Conservation (phyloP, 2,113 vertebrate species). For the Xiphophorus hellerii region DNA sequence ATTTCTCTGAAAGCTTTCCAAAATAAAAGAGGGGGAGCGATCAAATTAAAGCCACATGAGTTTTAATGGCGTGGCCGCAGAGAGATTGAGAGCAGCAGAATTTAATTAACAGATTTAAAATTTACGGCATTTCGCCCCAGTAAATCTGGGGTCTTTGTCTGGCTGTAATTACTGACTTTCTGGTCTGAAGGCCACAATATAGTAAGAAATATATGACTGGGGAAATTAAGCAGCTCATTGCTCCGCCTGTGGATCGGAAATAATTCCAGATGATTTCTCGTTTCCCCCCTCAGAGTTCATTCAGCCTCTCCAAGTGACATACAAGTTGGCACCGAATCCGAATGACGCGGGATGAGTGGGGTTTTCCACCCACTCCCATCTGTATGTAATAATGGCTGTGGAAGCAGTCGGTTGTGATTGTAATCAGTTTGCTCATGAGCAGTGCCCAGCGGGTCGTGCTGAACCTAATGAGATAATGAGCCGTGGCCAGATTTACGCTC, state of each 20-base stretch:
- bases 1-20: conserved; percentile 57
- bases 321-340: conserved; percentile 38
- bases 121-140: conserved; percentile 63
- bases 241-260: conserved; percentile 49
- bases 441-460: conserved; percentile 43
- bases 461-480: conserved; percentile 52
- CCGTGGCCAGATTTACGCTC: conserved; percentile 38
- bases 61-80: conserved; percentile 50
- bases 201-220: conserved; percentile 49
- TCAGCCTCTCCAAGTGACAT: conserved; percentile 38
- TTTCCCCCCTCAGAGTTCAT: conserved; percentile 49
- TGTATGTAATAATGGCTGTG: conserved; percentile 54
- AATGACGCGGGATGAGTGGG: conserved; percentile 43
- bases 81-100: conserved; percentile 59
- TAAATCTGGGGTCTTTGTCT: conserved; percentile 72
- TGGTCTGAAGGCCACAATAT: conserved; percentile 59
- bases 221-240: conserved; percentile 57
- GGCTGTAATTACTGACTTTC: conserved; percentile 63
- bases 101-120: conserved; percentile 72
- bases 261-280: conserved; percentile 57
- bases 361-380: conserved; percentile 51
- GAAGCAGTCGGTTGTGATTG: conserved; percentile 29
- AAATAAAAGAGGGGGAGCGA: conserved; percentile 3
- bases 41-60: conserved; percentile 69
- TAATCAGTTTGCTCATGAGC: conserved; percentile 22